Conservation (phyloP, 2,797 vertebrate genomes). For the Enteromius afrohamiltoni region DNA sequence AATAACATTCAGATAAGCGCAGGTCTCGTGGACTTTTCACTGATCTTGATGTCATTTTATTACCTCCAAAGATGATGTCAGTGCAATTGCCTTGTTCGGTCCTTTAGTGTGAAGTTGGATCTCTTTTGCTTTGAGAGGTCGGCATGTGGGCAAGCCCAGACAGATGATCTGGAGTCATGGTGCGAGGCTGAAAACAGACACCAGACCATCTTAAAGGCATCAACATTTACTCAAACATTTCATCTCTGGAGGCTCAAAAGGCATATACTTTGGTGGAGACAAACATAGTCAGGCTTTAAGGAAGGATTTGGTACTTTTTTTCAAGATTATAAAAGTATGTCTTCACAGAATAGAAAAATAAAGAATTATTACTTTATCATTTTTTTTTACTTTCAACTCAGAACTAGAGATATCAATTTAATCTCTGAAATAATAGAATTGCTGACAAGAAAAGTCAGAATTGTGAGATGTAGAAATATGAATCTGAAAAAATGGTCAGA, state of each 20-base stretch:
- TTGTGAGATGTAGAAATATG: too few species aligned
- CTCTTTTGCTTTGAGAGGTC: not conserved
- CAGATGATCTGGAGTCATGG: slow-evolving; percentile 7
- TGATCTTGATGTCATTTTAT: slow-evolving; percentile 9
- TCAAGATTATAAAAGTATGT: not conserved
- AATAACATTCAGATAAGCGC: not conserved
- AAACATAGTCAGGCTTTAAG: not conserved
- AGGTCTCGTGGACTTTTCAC: not conserved
- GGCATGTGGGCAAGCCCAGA: slow-evolving; percentile 30
- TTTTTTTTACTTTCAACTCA: not conserved
- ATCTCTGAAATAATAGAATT: too few species aligned
- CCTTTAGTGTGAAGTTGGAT: not conserved
- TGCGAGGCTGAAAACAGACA: slow-evolving; percentile 15
- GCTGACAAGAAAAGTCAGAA: too few species aligned
- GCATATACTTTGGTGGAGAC: not conserved
- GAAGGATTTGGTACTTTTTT: not conserved
- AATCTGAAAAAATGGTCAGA: too few species aligned
- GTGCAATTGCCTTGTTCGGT: not conserved
- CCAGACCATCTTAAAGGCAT: slow-evolving; percentile 15
- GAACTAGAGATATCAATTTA: not conserved
- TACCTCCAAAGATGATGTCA: not conserved
- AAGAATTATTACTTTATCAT: not conserved
- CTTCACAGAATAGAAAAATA: not conserved
- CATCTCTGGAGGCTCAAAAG: not conserved
- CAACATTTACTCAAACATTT: not conserved